A percentile compares a stretch with the other conserved stretches of the same genome.
Evolutionary conservation across 2,888 invertebrate genomes (phyloP).

Genomic region (Tineola bisselliella): DNA sequence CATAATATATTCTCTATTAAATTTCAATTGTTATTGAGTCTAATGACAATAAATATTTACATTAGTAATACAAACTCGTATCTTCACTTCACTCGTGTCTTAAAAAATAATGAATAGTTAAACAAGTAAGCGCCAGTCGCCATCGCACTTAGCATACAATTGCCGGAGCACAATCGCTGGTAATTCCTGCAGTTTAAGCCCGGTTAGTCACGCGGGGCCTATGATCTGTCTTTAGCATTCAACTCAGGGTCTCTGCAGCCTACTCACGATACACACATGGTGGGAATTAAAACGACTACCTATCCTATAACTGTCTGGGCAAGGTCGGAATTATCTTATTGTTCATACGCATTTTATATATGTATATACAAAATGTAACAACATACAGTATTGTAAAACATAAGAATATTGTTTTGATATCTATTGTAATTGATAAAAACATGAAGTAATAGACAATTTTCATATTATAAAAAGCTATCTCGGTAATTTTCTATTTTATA

Average conservation of each 20-base stretch:
- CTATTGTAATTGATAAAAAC: too few species aligned
- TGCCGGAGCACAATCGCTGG: background rate
- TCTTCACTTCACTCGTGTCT: background rate
- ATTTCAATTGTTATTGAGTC: background rate
- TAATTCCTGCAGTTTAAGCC: slow-evolving; percentile 20
- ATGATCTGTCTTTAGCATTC: slow-evolving; percentile 51
- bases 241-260: slow-evolving; percentile 32
- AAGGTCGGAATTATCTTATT: background rate
- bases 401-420: too few species aligned
- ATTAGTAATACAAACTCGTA: too few species aligned
- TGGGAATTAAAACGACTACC: background rate
- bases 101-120: background rate
- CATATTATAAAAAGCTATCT: too few species aligned
- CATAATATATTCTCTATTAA: background rate
- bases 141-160: background rate
- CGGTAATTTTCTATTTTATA: too few species aligned
- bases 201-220: slow-evolving; percentile 56
- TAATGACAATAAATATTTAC: background rate
- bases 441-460: too few species aligned
- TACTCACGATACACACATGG: slow-evolving; percentile 24
- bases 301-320: background rate
- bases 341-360: too few species aligned
- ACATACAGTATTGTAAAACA: too few species aligned
- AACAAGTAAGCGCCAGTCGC: background rate
- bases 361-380: too few species aligned